These are phyloP conservation scores for Limnodromus scolopaceus DNA, from an alignment of 2,797 vertebrate genomes.

Conservation along the genomic window DNA sequence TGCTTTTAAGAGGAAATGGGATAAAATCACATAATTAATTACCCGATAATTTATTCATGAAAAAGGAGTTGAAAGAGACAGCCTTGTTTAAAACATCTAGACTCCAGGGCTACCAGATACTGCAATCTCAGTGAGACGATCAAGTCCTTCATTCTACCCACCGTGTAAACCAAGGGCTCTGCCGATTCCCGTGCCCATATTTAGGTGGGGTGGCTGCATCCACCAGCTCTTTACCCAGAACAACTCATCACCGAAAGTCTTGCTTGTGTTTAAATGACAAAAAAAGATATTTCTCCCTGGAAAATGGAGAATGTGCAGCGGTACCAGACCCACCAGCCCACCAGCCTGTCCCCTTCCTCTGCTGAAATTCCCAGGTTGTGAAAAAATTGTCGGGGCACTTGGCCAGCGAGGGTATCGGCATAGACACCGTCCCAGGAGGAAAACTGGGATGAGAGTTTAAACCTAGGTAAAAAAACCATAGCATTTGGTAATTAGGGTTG, in stretches of 20 bases:
- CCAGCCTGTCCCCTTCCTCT: neutral
- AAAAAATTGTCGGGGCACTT: neutral
- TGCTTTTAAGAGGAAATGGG: constrained; percentile 37
- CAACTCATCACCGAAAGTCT: neutral
- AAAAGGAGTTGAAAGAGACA: neutral
- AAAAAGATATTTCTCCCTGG: neutral
- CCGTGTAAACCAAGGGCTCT: neutral
- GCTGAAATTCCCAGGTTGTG: neutral
- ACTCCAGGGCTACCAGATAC: neutral
- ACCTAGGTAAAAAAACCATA: neutral
- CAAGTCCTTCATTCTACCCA: neutral
- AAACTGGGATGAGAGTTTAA: neutral
- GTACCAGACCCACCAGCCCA: neutral
- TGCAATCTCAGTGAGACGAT: neutral
- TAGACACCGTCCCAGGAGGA: neutral
- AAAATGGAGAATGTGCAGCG: neutral
- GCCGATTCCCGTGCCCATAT: neutral
- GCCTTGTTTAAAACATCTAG: neutral
- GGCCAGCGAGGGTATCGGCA: neutral
- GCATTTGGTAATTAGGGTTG: neutral
- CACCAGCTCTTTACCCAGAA: neutral
- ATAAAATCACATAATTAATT: constrained; percentile 46
- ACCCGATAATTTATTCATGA: constrained; percentile 30
- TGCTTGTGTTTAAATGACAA: neutral
- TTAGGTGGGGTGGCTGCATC: neutral